These are phyloP conservation scores for Apteryx owenii DNA, from an alignment of 2,113 vertebrate species.

Conservation along the genomic window DNA sequence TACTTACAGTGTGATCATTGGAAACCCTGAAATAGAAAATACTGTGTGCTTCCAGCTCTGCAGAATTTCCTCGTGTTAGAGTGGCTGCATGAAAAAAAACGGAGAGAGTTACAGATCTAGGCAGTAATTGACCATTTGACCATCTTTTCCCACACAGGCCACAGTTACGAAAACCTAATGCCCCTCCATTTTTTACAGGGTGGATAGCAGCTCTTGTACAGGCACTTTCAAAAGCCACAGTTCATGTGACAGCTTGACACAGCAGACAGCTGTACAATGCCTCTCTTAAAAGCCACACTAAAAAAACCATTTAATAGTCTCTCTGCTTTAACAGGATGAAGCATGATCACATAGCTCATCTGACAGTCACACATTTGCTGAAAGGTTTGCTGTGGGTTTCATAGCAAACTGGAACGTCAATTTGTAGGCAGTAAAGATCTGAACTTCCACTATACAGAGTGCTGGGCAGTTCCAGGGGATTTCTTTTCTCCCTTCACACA, in stretches of 20 bases:
- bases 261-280: not conserved
- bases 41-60: fast-evolving
- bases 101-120: fast-evolving
- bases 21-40: not conserved
- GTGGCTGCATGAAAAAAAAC: not conserved
- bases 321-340: not conserved
- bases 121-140: fast-evolving
- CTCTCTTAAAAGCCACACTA: not conserved
- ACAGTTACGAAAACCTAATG: fast-evolving
- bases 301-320: not conserved
- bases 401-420: not conserved
- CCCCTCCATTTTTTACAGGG: not conserved
- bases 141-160: fast-evolving
- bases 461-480: not conserved
- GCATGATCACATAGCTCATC: fast-evolving
- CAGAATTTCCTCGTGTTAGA: not conserved
- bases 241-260: fast-evolving
- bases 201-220: not conserved
- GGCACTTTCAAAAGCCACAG: not conserved
- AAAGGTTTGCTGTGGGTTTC: not conserved
- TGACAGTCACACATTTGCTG: fast-evolving
- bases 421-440: not conserved
- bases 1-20: not conserved
- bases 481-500: not conserved
- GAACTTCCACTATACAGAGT: fast-evolving